phyloP scores from a whole-genome alignment of 1,140 invertebrate species.

The Aphaenogaster floridana region DNA sequence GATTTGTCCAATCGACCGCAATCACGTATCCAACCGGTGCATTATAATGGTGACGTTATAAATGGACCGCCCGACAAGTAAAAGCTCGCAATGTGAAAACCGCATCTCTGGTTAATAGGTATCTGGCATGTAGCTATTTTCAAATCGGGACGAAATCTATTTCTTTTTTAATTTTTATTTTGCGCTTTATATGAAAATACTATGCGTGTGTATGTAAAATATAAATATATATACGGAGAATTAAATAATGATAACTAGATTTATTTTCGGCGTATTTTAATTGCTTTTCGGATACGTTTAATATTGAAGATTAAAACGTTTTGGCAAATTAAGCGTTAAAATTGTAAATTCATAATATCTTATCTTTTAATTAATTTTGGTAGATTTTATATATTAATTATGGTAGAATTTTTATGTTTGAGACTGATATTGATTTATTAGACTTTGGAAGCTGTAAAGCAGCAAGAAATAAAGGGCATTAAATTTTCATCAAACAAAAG shows the following conservation, averaged over 20 bases:
- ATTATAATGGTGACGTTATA: slow-evolving; percentile 60
- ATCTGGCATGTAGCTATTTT: slow-evolving; percentile 11
- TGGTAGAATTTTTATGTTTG: background rate
- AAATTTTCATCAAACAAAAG: background rate
- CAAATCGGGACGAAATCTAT: slow-evolving; percentile 4
- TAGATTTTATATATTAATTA: background rate
- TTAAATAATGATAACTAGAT: slow-evolving; percentile 12
- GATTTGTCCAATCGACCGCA: slow-evolving; percentile 67
- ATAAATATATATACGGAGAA: background rate
- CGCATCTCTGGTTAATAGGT: slow-evolving; percentile 41
- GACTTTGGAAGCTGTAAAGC: slow-evolving; percentile 19
- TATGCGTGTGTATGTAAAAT: background rate
- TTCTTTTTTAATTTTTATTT: background rate
- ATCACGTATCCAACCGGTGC: slow-evolving; percentile 57
- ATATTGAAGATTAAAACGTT: background rate
- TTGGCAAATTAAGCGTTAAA: background rate
- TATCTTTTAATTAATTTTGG: background rate
- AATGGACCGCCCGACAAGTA: slow-evolving; percentile 55
- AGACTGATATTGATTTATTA: background rate
- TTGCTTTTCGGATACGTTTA: background rate
- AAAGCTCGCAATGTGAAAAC: slow-evolving; percentile 46
- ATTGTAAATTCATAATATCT: background rate
- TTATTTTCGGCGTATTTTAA: background rate
- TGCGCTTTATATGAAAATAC: background rate
- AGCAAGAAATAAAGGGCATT: background rate